Evolutionary conservation across 2,113 vertebrate species (phyloP), one percentile per base, ranked within the genome.

Genomic region (Anoplopoma fimbria): DNA sequence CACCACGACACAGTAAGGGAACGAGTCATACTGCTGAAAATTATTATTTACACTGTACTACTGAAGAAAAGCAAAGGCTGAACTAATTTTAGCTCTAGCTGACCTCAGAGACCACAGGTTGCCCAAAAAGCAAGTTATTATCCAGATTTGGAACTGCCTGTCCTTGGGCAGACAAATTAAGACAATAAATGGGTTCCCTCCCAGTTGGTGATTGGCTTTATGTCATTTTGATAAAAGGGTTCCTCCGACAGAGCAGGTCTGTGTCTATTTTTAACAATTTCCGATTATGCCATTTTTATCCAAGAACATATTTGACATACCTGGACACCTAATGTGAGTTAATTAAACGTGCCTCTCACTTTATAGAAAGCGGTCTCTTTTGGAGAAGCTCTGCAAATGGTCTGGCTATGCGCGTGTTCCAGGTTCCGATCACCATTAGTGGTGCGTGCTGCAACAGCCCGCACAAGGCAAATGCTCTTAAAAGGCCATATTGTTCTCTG

Each of bases 101-200:
- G 9, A 79, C 83, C 87, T 85, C 82, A 69, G 38, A 85, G 40
- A 58, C 90, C 82, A 69, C 84, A 77, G 62, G 58, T 53, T 69
- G 55, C 70, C 77, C 62, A 81, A 82, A 82, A 73, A 64, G 69
- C 65, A 61, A 65, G 83, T 87, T 85, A 78, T 49, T 65, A 45
- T 86, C 69, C 74, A 79, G 60, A 89, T 87, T 86, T 89, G 87
- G 91, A 91, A 82, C 72, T 51, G 55, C 42, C 6, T 9, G 73
- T 58, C 45, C 70, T 83, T 84, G 31, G 74, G 38, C 51, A 76
- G 80, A 89, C 77, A 81, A 81, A 87, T 80, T 86, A 60, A 69
- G 81, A 75, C 38, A 79, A 87, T 84, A 75, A 89, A 84, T 69
- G 75, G 74, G 42, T 88, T 85, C 33, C 69, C 6, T 84, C 61